Percentiles rank a stretch among this genome's conserved stretches.
Evolutionary conservation across 2,888 invertebrate species (phyloP).

Genomic region (Cactoblastis cactorum): DNA sequence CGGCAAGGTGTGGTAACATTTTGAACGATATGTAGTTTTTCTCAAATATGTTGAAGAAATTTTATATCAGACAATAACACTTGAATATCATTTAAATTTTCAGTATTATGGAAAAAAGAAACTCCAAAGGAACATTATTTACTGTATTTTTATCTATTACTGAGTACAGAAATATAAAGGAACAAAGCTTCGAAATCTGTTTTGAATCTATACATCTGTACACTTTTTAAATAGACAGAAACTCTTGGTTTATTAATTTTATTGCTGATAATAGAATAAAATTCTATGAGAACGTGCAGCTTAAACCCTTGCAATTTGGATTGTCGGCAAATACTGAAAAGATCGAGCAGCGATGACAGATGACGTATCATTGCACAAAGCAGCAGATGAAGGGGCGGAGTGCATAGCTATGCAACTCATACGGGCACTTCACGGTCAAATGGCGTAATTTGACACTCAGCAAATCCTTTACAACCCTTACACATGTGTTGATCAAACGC

Average conservation of each 20-base stretch:
- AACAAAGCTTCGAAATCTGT: too few relatives aligned
- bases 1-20: conserved; percentile 13
- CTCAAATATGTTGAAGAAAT: not conserved
- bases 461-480: conserved; percentile 48
- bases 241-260: too few relatives aligned
- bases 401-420: conserved; percentile 74
- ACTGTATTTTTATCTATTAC: too few relatives aligned
- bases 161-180: too few relatives aligned
- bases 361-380: conserved; percentile 74
- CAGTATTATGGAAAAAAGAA: too few relatives aligned
- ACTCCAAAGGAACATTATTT: too few relatives aligned
- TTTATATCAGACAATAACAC: too few relatives aligned
- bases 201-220: too few relatives aligned
- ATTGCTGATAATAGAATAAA: too few relatives aligned
- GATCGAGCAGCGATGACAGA: conserved; percentile 52
- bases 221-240: too few relatives aligned
- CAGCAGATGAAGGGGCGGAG: conserved; percentile 65
- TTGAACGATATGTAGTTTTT: too few relatives aligned
- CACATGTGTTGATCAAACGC: conserved; percentile 49
- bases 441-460: conserved; percentile 61
- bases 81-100: too few relatives aligned
- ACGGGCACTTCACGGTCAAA: conserved; percentile 69
- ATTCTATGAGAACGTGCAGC: not conserved
- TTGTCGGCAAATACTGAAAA: conserved; percentile 67
- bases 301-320: conserved; percentile 18